Conservation (phyloP, 2,888 invertebrate genomes). For the Aquatica leii region DNA sequence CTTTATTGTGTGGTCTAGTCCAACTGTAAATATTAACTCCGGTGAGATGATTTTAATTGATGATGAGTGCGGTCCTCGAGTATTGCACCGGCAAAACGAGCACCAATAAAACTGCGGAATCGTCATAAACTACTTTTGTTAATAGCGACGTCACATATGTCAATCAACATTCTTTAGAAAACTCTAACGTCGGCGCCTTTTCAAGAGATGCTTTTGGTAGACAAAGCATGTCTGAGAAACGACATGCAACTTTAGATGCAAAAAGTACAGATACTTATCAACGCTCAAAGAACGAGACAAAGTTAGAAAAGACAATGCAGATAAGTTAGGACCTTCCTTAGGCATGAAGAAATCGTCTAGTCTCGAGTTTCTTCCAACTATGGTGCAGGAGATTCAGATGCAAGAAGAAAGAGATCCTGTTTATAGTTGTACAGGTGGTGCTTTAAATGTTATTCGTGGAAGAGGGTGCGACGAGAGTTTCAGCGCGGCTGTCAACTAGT, state of each 20-base stretch:
- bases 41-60: slow-evolving; percentile 65
- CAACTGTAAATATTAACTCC: slow-evolving; percentile 61
- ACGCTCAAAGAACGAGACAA: slow-evolving; percentile 75
- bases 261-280: slow-evolving; percentile 94
- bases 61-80: slow-evolving; percentile 63
- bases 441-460: slow-evolving; percentile 70
- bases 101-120: slow-evolving; percentile 55
- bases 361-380: slow-evolving; percentile 87
- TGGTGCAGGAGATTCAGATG: slow-evolving; percentile 83
- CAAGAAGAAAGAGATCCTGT: slow-evolving; percentile 70
- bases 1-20: too few relatives aligned
- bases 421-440: slow-evolving; percentile 62
- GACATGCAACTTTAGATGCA: slow-evolving; percentile 95
- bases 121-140: slow-evolving; percentile 48
- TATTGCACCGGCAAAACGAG: slow-evolving; percentile 53
- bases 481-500: slow-evolving; percentile 75
- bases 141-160: slow-evolving; percentile 70
- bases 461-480: slow-evolving; percentile 81
- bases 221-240: slow-evolving; percentile 98
- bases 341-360: slow-evolving; percentile 92
- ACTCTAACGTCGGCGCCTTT: slow-evolving; percentile 68
- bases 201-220: slow-evolving; percentile 94
- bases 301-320: slow-evolving; percentile 60
- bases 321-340: slow-evolving; percentile 77
- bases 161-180: slow-evolving; percentile 76